These are phyloP conservation scores for Fabriciana adippe DNA, from an alignment of 2,888 invertebrate species.

Conservation along the genomic window DNA sequence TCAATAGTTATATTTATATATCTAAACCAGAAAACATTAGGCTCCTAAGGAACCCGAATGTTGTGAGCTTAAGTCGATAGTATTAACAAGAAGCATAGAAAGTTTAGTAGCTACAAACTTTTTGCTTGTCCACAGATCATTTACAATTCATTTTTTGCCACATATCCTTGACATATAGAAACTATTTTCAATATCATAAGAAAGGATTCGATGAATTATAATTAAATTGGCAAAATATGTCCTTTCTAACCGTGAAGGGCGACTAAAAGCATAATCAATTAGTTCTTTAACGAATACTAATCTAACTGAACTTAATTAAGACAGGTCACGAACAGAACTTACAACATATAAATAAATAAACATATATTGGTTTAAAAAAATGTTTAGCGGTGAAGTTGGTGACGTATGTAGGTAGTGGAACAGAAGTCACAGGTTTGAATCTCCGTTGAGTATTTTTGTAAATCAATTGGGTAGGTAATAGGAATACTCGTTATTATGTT, in stretches of 20 bases:
- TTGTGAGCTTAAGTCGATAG: no score
- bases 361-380: not conserved
- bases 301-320: constrained; percentile 5
- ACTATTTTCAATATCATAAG: constrained; percentile 2
- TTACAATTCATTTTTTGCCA: not conserved
- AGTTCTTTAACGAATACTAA: not conserved
- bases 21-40: no score
- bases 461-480: no score
- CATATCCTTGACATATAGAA: constrained; percentile 11
- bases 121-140: not conserved
- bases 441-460: no score
- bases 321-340: not conserved
- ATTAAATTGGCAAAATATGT: constrained; percentile 6
- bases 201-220: constrained; percentile 1
- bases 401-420: no score
- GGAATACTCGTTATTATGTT: no score
- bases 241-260: constrained; percentile 13
- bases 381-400: no score
- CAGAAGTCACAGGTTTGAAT: no score
- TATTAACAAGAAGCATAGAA: no score
- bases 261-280: not conserved
- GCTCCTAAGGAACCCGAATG: no score
- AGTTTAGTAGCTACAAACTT: no score
- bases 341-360: not conserved
- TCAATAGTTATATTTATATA: no score